Percentiles rank a stretch among this genome's conserved stretches.
phyloP scores from a whole-genome alignment of 2,113 vertebrate species.

The Dipodomys stephensi region DNA sequence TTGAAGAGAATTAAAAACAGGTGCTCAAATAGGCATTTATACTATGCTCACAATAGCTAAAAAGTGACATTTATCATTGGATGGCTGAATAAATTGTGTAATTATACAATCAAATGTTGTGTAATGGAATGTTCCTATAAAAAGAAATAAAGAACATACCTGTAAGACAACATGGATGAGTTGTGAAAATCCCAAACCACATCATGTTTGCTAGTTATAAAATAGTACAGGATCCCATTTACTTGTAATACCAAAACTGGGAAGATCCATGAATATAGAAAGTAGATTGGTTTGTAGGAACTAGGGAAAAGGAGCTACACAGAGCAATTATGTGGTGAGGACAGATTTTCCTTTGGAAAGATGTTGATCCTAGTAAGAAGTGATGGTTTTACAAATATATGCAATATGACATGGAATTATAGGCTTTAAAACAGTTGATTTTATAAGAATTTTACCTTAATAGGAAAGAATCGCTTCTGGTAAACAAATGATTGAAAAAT shows the following conservation, averaged over 20 bases:
- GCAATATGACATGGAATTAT: background rate
- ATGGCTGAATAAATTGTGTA: background rate
- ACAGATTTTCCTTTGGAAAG: background rate
- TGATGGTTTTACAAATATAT: background rate
- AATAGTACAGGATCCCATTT: background rate
- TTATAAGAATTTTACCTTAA: background rate
- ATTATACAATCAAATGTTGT: background rate
- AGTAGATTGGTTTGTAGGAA: background rate
- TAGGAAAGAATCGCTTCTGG: background rate
- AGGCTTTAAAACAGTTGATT: background rate
- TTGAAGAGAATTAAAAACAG: background rate
- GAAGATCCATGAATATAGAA: background rate
- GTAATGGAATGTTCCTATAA: background rate
- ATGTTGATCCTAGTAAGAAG: background rate
- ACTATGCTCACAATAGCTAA: background rate
- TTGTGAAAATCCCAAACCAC: background rate
- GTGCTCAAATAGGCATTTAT: background rate
- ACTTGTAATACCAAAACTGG: background rate
- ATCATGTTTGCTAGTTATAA: background rate
- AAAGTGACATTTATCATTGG: background rate
- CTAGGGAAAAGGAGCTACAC: no score
- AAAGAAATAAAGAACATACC: background rate
- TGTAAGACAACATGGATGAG: background rate
- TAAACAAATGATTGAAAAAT: background rate
- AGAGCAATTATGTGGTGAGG: background rate